Conservation (phyloP, 2,113 vertebrate genomes). For the Bubalus kerabau region DNA sequence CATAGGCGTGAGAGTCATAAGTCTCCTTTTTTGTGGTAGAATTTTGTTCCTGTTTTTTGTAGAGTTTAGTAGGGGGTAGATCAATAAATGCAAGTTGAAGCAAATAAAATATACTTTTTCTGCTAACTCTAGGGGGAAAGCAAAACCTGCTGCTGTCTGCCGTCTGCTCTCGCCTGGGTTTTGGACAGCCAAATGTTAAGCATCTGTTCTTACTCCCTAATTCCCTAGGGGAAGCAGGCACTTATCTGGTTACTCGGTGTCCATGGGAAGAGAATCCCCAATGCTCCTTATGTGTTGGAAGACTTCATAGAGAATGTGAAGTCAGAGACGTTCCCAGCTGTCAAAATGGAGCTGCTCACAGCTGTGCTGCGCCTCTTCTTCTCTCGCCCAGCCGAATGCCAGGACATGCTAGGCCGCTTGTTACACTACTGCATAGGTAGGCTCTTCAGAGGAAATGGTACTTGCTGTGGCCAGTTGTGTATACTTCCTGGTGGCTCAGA, state of each 20-base stretch:
- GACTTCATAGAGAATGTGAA: conserved; percentile 89
- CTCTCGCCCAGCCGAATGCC: conserved; percentile 91
- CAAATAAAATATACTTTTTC: not conserved
- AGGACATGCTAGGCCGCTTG: conserved; percentile 93
- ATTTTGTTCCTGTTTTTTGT: not conserved
- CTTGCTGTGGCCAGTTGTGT: not conserved
- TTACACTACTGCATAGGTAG: conserved; percentile 91
- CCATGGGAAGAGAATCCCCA: conserved; percentile 86
- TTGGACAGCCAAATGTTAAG: not conserved
- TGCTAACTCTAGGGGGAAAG: not conserved
- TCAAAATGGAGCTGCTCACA: conserved; percentile 94
- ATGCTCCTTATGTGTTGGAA: conserved; percentile 92
- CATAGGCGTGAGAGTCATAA: not conserved
- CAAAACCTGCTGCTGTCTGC: not conserved
- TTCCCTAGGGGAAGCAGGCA: conserved; percentile 90
- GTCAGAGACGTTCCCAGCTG: conserved; percentile 82
- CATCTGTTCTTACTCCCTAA: not conserved
- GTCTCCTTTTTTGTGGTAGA: not conserved
- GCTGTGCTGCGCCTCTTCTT: conserved; percentile 90
- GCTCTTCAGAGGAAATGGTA: not conserved
- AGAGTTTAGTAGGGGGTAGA: not conserved
- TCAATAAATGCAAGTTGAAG: not conserved
- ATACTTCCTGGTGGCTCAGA: not conserved
- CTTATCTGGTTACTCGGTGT: conserved; percentile 93
- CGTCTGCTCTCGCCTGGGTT: not conserved